Evolutionary conservation across 37 sponge, comb jelly and placozoan genomes (phyloP).

Genomic region (Halichondria panicea): DNA sequence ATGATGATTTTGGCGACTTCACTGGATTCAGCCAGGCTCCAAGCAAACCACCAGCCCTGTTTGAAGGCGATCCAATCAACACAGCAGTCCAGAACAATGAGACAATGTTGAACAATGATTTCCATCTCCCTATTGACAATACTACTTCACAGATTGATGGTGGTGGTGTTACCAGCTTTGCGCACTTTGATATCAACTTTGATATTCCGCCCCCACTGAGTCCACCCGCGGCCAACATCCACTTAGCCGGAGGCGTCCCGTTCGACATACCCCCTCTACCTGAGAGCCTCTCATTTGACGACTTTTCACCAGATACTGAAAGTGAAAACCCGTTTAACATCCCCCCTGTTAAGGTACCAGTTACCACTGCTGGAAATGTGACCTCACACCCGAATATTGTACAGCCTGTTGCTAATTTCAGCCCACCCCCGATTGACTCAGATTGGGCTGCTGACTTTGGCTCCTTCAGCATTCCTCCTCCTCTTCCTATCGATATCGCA

Average conservation of each 20-base stretch:
- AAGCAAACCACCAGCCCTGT: background rate
- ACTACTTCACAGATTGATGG: background rate
- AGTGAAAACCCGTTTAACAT: no score
- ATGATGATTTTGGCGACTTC: slow-evolving; percentile 9
- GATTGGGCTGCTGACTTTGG: no score
- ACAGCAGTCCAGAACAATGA: background rate
- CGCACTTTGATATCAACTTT: background rate
- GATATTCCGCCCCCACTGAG: slow-evolving; percentile 13
- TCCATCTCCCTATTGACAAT: background rate
- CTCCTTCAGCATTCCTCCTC: no score
- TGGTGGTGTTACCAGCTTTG: background rate
- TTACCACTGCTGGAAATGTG: background rate
- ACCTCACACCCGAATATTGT: no score
- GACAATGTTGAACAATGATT: background rate
- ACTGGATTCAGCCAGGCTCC: slow-evolving; percentile 40
- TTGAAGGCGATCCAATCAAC: background rate
- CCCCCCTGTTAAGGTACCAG: background rate
- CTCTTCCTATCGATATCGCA: no score
- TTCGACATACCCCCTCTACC: slow-evolving; percentile 40
- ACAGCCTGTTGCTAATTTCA: no score
- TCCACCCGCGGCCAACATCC: background rate
- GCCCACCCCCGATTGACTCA: no score
- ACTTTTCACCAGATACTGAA: background rate
- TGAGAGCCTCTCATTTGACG: slow-evolving; percentile 10
- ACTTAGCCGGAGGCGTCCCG: slow-evolving; percentile 7